Base-by-base conservation (phyloP, 2,888 invertebrate genomes). In the Torymus tubicola region DNA sequence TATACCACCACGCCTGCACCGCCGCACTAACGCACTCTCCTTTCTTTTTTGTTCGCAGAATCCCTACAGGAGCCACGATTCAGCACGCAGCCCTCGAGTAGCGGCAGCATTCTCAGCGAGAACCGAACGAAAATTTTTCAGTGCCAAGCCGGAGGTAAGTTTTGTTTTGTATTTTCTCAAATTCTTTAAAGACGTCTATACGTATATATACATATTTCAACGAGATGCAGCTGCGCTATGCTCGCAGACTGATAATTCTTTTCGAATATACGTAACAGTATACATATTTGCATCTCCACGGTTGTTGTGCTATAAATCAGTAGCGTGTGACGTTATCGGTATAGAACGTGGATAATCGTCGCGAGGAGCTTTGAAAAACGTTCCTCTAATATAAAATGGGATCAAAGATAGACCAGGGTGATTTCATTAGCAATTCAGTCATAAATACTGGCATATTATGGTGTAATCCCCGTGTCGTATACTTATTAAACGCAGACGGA, bases 101-200 rank as follows among this genome's bases (percentile, higher is more conserved):
- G 96, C 81, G 96, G 96, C 87, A 96, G 96, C 89, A 95, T 96
- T 88, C 96, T 97, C 85, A 94, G 95, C 90, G 96, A 96, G 92
- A 96, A 96, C 89, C 94, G 96, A 81, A 96, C 95, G 68, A 98
- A 98, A 93, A 96, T 98, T 90, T 93, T 98, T 84, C 96, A 97
- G 91, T 98, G 98, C 92, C 95, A 96, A 91, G 97, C 98, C 18
- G 93, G 95, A 90, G 97, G 97, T 96, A 92, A 89, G 84, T 86
- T 81, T 76, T 76, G 50, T 55, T 73, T 21, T 21, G 21, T 21
- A 2, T 21, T 42, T 70, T 21, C 16, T 65, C 52, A 31, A 4
- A 18, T 53, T n/a, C 21, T 8, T 13, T 31, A 11, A 4, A 16
- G 13, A 21, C 53, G 12, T 67, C 14, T 52, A 67, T 5, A 31